These are phyloP conservation scores for Odocoileus virginianus DNA, from an alignment of 2,113 vertebrate species.

Conservation along the genomic window DNA sequence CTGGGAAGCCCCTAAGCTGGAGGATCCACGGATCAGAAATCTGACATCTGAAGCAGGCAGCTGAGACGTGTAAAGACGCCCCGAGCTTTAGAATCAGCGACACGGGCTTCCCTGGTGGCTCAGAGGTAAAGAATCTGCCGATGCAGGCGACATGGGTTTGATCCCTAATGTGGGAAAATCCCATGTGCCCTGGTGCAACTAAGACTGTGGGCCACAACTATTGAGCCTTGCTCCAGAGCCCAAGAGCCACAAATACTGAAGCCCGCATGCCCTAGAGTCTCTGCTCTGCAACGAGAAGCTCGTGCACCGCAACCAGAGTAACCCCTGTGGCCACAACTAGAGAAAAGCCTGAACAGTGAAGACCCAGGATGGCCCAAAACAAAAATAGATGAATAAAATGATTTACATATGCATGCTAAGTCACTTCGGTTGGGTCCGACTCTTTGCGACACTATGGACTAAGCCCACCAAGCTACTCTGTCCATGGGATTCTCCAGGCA, in stretches of 20 bases:
- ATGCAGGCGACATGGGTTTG: background rate
- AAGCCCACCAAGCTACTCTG: background rate
- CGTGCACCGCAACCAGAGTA: rapidly evolving
- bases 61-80: background rate
- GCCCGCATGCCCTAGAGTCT: background rate
- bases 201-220: background rate
- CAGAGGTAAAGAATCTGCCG: background rate
- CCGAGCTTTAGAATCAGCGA: background rate
- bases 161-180: background rate
- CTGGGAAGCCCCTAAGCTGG: background rate
- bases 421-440: background rate
- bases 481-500: background rate
- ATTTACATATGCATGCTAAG: background rate
- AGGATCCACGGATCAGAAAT: background rate
- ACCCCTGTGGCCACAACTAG: background rate
- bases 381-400: background rate
- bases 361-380: background rate
- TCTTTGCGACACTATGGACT: background rate
- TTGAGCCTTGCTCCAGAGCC: background rate
- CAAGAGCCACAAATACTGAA: background rate
- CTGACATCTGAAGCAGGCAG: background rate
- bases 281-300: background rate
- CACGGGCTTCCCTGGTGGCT: background rate
- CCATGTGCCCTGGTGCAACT: background rate
- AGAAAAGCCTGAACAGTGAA: background rate